Evolutionary conservation across 2,113 vertebrate genomes (phyloP).

Genomic region (Bothrops jararaca): DNA sequence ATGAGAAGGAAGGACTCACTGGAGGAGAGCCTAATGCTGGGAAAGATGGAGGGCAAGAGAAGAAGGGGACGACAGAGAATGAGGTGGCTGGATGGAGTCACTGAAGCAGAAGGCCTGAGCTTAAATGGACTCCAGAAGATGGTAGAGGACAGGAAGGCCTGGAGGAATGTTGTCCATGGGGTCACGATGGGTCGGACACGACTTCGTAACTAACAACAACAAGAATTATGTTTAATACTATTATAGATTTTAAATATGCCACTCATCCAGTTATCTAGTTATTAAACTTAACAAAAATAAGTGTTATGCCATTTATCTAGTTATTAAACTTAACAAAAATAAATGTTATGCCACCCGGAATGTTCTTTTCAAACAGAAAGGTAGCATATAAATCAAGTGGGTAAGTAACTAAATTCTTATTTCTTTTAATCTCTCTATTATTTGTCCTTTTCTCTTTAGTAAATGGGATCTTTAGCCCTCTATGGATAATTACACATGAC

Average conservation of each 20-base stretch:
- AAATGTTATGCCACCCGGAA: not conserved
- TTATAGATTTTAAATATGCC: not conserved
- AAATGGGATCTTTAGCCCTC: not conserved
- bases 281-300: not conserved
- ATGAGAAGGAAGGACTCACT: too few species aligned
- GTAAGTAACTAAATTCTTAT: not conserved
- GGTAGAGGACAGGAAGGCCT: too few species aligned
- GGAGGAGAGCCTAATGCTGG: too few species aligned
- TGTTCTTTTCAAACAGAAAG: not conserved
- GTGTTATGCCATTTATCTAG: not conserved
- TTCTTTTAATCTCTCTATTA: not conserved
- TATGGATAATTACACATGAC: not conserved
- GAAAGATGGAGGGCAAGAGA: too few species aligned
- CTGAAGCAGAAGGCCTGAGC: too few species aligned
- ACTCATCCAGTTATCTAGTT: not conserved
- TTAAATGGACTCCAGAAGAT: too few species aligned
- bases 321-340: not conserved
- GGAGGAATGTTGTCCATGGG: too few species aligned
- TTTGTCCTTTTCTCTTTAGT: not conserved
- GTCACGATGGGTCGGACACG: too few species aligned
- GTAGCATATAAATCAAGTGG: not conserved
- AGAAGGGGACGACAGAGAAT: too few species aligned
- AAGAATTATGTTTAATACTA: not conserved
- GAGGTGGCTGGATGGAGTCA: too few species aligned
- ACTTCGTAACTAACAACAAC: too few species aligned